Evolutionary conservation across 2,888 invertebrate species (phyloP).

Genomic region (Nineta flava): DNA sequence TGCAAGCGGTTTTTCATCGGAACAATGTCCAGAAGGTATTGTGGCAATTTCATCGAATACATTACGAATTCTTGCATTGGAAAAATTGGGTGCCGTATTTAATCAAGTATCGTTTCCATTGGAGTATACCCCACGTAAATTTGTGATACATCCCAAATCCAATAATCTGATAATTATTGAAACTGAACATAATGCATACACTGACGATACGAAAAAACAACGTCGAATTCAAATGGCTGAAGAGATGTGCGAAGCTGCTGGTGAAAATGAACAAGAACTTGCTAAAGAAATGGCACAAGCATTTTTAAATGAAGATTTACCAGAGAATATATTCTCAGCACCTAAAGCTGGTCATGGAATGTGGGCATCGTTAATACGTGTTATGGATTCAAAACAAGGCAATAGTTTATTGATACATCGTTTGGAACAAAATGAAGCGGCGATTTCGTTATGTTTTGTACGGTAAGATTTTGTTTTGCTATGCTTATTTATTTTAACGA

Average conservation of each 20-base stretch:
- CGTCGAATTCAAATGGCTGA: constrained; percentile 91
- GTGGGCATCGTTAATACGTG: constrained; percentile 87
- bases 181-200: constrained; percentile 97
- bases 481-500: not conserved
- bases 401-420: constrained; percentile 61
- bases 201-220: constrained; percentile 88
- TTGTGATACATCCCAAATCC: constrained; percentile 82
- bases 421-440: constrained; percentile 92
- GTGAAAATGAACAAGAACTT: constrained; percentile 85
- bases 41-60: constrained; percentile 98
- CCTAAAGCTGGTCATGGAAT: constrained; percentile 91
- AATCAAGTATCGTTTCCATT: constrained; percentile 88
- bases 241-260: constrained; percentile 95
- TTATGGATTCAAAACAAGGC: constrained; percentile 73
- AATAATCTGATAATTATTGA: constrained; percentile 84
- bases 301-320: constrained; percentile 84
- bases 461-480: constrained; percentile 40
- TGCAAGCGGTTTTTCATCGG: constrained; percentile 90
- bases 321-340: constrained; percentile 87
- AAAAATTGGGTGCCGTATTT: constrained; percentile 96
- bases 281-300: constrained; percentile 97
- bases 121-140: constrained; percentile 90
- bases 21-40: constrained; percentile 98
- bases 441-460: constrained; percentile 71
- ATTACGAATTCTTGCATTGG: constrained; percentile 87